phyloP scores from a whole-genome alignment of 30 jellyfish, hydroid and myxozoan species.

The Hydractinia symbiolongicarpus region DNA sequence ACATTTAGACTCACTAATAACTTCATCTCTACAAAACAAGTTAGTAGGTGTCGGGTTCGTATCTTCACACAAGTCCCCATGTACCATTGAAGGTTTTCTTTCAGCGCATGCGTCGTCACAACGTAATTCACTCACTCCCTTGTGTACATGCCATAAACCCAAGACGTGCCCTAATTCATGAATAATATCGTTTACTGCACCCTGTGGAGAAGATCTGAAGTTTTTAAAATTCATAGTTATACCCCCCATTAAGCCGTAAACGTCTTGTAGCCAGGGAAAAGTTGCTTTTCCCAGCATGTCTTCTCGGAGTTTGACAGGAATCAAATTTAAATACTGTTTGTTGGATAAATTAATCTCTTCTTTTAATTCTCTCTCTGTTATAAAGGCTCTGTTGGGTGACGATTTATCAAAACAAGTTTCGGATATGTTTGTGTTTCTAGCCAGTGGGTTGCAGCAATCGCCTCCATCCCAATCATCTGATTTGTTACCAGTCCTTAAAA shows the following conservation, averaged over 20 bases:
- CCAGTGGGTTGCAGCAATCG: slow-evolving; percentile 24
- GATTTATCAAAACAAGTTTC: slow-evolving; percentile 39
- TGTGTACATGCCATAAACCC: slow-evolving; percentile 85
- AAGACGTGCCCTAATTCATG: slow-evolving; percentile 82
- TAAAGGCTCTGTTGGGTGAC: slow-evolving; percentile 30
- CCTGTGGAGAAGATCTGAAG: slow-evolving; percentile 28
- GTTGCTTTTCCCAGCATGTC: slow-evolving; percentile 51
- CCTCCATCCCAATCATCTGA: slow-evolving; percentile 41
- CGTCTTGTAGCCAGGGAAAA: slow-evolving; percentile 69
- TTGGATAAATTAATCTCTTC: slow-evolving; percentile 39
- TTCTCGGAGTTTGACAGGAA: slow-evolving; percentile 17
- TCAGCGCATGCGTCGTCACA: slow-evolving; percentile 74
- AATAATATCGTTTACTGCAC: slow-evolving; percentile 45
- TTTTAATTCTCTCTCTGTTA: slow-evolving; percentile 37
- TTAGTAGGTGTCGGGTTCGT: slow-evolving; percentile 77
- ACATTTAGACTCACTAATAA: slow-evolving; percentile 16
- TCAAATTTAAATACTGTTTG: slow-evolving; percentile 34
- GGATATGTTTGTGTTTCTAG: slow-evolving; percentile 17
- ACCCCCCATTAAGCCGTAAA: slow-evolving; percentile 62
- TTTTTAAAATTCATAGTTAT: slow-evolving; percentile 43
- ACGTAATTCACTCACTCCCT: slow-evolving; percentile 33
- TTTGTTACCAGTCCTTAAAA: not conserved
- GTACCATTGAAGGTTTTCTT: slow-evolving; percentile 75
- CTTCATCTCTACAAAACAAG: slow-evolving; percentile 48
- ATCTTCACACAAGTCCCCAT: slow-evolving; percentile 79